phyloP scores from a whole-genome alignment of 2,113 vertebrate species.

The Mesoclemmys tuberculata region DNA sequence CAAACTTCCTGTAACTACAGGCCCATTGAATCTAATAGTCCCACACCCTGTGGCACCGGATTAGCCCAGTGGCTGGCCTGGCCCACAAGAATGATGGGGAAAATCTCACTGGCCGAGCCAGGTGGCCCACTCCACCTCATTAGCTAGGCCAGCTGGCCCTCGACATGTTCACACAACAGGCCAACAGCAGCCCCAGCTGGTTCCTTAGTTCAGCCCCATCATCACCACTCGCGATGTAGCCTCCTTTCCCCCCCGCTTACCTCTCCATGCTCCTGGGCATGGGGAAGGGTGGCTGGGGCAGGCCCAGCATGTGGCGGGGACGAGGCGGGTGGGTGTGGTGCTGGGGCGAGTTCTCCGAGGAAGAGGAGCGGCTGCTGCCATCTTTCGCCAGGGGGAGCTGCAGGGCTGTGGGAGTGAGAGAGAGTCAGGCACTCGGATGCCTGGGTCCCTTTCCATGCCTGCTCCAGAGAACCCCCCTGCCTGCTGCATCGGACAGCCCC shows the following conservation, averaged over 20 bases:
- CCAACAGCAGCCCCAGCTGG: neutral
- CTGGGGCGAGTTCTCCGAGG: constrained; percentile 89
- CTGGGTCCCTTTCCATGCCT: neutral
- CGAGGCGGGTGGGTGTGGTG: constrained; percentile 85
- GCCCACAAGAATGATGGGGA: neutral
- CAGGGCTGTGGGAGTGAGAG: constrained; percentile 77
- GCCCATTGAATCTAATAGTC: neutral
- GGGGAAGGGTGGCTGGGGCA: constrained; percentile 83
- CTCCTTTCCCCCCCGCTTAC: constrained; percentile 65
- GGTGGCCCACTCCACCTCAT: neutral
- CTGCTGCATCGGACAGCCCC: neutral
- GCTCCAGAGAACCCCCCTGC: neutral
- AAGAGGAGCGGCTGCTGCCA: constrained; percentile 88
- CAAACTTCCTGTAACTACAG: neutral
- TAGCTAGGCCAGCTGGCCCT: neutral
- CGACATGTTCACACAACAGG: neutral
- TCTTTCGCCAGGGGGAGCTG: constrained; percentile 92
- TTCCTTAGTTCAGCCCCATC: neutral
- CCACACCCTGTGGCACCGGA: neutral
- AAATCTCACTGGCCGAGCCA: neutral
- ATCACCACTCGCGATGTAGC: neutral
- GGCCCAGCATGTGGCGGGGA: constrained; percentile 87
- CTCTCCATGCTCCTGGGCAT: constrained; percentile 90
- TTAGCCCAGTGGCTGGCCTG: neutral
- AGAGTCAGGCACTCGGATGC: neutral